Evolutionary conservation across 2,113 vertebrate genomes (phyloP).

Genomic region (Halichoeres trimaculatus): DNA sequence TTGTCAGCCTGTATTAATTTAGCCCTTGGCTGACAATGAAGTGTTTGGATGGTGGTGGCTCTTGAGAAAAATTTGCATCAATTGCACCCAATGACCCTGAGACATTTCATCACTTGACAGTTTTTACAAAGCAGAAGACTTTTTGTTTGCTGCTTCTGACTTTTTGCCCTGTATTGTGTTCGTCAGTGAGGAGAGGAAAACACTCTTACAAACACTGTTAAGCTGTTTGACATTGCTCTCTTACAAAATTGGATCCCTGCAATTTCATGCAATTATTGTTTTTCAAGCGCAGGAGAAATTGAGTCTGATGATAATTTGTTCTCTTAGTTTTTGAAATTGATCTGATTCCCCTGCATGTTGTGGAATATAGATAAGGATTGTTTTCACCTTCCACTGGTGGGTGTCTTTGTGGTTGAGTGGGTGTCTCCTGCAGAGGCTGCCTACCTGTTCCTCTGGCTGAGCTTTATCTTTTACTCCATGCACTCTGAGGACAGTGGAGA

Average conservation of each 20-base stretch:
- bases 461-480: slow-evolving; percentile 9
- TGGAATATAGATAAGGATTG: not conserved
- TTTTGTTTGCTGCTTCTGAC: not conserved
- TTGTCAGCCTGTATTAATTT: not conserved
- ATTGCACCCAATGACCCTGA: not conserved
- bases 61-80: slow-evolving; percentile 1
- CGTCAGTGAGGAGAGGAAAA: not conserved
- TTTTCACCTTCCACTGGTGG: not conserved
- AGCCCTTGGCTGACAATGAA: not conserved
- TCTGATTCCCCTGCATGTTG: not conserved
- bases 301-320: slow-evolving; percentile 10
- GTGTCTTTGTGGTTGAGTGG: slow-evolving; percentile 21
- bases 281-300: slow-evolving; percentile 16
- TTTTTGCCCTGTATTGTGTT: not conserved
- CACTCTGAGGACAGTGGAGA: slow-evolving; percentile 32
- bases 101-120: not conserved
- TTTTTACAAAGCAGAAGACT: not conserved
- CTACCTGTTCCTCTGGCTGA: slow-evolving; percentile 14
- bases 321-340: slow-evolving; percentile 3
- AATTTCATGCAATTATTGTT: not conserved
- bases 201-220: not conserved
- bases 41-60: not conserved
- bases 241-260: not conserved
- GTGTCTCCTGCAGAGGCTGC: slow-evolving; percentile 33
- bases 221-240: not conserved